A percentile compares a stretch with the other conserved stretches of the same genome.
phyloP scores from a whole-genome alignment of 1,140 invertebrate species.

The Drosophila suzukii region DNA sequence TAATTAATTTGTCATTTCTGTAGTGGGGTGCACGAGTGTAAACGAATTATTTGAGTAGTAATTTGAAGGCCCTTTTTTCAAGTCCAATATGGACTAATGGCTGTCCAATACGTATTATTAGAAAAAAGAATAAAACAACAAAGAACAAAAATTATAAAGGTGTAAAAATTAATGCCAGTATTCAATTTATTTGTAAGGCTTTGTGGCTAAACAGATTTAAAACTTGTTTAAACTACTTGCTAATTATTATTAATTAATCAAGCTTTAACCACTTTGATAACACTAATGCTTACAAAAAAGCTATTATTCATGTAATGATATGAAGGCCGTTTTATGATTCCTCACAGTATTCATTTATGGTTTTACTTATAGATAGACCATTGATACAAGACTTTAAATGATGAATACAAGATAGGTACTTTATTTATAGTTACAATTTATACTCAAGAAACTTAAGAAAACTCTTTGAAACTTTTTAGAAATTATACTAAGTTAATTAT shows the following conservation, averaged over 20 bases:
- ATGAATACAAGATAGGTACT: too few species aligned
- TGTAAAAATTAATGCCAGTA: background rate
- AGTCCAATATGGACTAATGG: too few species aligned
- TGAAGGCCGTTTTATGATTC: background rate
- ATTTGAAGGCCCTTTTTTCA: background rate
- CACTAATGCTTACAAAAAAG: background rate
- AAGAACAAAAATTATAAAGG: background rate
- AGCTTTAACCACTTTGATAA: background rate
- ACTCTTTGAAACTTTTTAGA: background rate
- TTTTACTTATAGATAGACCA: background rate
- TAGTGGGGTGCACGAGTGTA: background rate
- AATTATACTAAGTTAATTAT: background rate
- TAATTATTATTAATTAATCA: conserved; percentile 6
- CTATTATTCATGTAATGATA: background rate
- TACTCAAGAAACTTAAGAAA: background rate
- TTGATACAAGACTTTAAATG: background rate
- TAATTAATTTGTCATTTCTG: conserved; percentile 4
- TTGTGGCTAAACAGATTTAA: background rate
- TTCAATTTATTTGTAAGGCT: background rate
- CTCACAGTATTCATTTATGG: background rate
- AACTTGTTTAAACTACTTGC: background rate
- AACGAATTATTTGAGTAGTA: background rate
- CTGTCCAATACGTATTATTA: background rate
- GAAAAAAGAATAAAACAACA: background rate
- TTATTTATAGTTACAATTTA: background rate